phyloP scores from a whole-genome alignment of 2,888 invertebrate genomes.

The Rhagium mordax region DNA sequence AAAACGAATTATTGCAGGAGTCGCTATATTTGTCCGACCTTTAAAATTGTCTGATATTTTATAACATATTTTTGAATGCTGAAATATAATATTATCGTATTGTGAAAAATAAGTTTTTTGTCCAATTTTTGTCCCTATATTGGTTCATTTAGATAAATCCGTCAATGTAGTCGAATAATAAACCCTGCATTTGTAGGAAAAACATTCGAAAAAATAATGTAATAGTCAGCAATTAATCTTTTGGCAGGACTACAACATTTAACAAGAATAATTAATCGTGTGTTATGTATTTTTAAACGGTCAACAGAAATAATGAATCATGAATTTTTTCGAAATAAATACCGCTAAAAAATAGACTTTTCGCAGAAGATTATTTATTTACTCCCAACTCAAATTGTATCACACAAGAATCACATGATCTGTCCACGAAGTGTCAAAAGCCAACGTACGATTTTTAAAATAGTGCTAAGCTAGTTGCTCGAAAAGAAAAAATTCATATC shows the following conservation, averaged over 20 bases:
- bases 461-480: too few species aligned
- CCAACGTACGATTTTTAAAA: too few species aligned
- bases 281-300: constrained; percentile 6
- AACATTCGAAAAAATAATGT: neutral
- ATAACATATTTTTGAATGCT: too few species aligned
- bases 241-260: constrained; percentile 17
- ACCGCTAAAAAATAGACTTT: constrained; percentile 4
- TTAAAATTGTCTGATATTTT: too few species aligned
- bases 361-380: neutral
- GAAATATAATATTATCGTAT: too few species aligned
- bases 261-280: constrained; percentile 14
- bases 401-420: neutral
- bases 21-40: neutral
- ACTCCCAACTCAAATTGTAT: neutral
- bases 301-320: constrained; percentile 6
- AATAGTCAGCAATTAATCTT: neutral
- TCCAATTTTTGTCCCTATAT: too few species aligned
- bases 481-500: too few species aligned
- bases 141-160: too few species aligned
- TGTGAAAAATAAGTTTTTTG: too few species aligned
- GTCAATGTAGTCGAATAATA: neutral
- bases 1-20: neutral
- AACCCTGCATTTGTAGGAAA: neutral
- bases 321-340: constrained; percentile 9
- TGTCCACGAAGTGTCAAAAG: neutral